phyloP scores from a whole-genome alignment of 2,888 invertebrate genomes.

The Elegia similella region DNA sequence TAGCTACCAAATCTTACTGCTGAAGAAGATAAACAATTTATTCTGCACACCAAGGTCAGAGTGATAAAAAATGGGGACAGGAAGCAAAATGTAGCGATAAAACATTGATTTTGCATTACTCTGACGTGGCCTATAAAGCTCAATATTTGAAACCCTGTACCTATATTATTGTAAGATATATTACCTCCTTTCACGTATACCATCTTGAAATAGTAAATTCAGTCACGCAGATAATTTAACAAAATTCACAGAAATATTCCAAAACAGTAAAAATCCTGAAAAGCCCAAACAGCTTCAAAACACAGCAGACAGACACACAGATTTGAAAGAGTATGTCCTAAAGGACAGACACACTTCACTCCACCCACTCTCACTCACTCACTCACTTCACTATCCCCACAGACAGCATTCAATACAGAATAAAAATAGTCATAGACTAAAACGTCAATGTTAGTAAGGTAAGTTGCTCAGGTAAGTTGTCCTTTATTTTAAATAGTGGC shows the following conservation, averaged over 20 bases:
- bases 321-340: no score
- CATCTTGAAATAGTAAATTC: conserved; percentile 33
- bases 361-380: no score
- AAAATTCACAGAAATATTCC: not conserved
- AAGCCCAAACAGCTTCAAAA: no score
- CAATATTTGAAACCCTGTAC: not conserved
- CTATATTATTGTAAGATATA: conserved; percentile 9
- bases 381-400: no score
- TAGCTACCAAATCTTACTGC: not conserved
- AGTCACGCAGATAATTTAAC: not conserved
- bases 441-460: no score
- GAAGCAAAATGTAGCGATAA: not conserved
- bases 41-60: not conserved
- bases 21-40: not conserved
- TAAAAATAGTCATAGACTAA: no score
- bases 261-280: not conserved
- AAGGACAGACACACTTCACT: no score
- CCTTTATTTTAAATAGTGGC: not conserved
- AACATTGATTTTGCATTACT: conserved; percentile 5
- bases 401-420: no score
- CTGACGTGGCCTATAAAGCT: conserved; percentile 48
- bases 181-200: conserved; percentile 57
- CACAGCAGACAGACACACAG: no score
- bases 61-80: not conserved
- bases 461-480: no score